Evolutionary conservation across 2,113 vertebrate species (phyloP).

Genomic region (Antechinus flavipes): DNA sequence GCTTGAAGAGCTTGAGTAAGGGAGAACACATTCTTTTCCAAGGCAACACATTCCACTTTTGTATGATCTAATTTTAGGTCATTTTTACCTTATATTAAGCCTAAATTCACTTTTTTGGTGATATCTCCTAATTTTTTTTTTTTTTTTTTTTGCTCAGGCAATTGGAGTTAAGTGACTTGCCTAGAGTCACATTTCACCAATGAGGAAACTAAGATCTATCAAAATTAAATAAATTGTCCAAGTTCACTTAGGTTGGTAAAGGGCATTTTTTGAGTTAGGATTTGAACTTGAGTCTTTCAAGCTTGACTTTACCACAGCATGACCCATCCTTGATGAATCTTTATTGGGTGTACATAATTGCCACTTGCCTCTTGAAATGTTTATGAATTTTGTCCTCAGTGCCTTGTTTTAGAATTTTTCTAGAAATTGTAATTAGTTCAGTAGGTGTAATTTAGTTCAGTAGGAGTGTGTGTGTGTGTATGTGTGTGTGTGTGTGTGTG

Average conservation of each 20-base stretch:
- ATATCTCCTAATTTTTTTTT: no score
- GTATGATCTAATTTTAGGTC: background rate
- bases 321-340: background rate
- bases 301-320: background rate
- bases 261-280: background rate
- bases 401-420: background rate
- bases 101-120: background rate
- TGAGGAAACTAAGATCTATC: background rate
- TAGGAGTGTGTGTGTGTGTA: conserved; percentile 30
- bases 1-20: background rate
- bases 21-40: background rate
- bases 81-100: background rate
- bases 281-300: background rate
- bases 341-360: background rate
- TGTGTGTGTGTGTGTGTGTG: conserved; percentile 26
- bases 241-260: background rate
- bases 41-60: background rate
- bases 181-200: background rate
- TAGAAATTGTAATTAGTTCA: background rate
- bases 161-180: no score
- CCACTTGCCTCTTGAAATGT: background rate
- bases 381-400: background rate
- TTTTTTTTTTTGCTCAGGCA: no score
- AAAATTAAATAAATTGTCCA: background rate
- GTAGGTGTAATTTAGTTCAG: background rate